A percentile compares a stretch with the other conserved stretches of the same genome.
Evolutionary conservation across 2,797 vertebrate species (phyloP).

Genomic region (Macropodus opercularis): DNA sequence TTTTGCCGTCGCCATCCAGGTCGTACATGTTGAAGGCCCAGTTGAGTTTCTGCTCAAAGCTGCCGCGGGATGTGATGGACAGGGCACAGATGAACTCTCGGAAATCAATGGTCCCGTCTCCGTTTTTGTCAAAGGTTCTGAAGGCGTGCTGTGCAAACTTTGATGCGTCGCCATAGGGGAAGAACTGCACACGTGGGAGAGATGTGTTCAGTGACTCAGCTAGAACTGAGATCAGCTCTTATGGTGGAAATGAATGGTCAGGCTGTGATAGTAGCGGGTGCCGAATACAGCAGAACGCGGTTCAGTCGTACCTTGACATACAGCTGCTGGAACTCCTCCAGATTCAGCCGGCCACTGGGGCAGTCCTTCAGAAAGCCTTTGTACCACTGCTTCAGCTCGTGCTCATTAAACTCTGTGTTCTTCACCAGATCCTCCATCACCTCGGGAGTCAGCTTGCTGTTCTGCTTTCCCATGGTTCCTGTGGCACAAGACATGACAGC

Average conservation of each 20-base stretch:
- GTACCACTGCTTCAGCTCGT: conserved; percentile 99
- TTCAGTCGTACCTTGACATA: conserved; percentile 93
- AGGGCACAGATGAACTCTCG: conserved; percentile 99
- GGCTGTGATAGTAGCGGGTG: neutral
- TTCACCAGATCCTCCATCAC: conserved; percentile 99
- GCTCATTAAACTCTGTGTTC: conserved; percentile 99
- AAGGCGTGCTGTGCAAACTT: conserved; percentile 99
- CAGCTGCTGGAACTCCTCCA: conserved; percentile 99
- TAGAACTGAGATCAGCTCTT: no score
- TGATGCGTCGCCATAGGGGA: conserved; percentile 96
- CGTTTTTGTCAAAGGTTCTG: conserved; percentile 99
- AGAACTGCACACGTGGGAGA: conserved; percentile 85
- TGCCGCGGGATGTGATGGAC: conserved; percentile 98
- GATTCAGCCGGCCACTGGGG: conserved; percentile 94
- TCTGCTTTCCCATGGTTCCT: conserved; percentile 99
- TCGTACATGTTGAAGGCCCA: conserved; percentile 99
- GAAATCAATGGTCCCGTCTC: conserved; percentile 98
- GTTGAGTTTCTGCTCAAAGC: conserved; percentile 99
- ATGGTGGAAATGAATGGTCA: no score
- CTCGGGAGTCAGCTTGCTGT: conserved; percentile 99
- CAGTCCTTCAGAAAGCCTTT: conserved; percentile 99
- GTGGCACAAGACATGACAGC: conserved; percentile 53
- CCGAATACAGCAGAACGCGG: neutral
- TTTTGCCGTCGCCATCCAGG: conserved; percentile 98
- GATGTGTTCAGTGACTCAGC: conserved; percentile 34